Conservation (phyloP, 2,888 invertebrate species). For the Nomada lathburiana region DNA sequence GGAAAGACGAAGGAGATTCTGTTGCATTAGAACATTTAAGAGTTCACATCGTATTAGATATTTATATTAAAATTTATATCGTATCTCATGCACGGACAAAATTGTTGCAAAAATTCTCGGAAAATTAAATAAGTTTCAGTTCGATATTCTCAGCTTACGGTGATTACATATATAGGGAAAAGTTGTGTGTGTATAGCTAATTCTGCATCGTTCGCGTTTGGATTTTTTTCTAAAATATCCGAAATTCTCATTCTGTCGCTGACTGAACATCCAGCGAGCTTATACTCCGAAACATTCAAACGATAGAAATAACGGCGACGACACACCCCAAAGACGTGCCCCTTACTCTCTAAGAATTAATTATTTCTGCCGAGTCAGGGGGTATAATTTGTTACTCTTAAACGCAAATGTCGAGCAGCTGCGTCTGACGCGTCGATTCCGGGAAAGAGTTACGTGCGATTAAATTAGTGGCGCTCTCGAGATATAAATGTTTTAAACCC, state of each 20-base stretch:
- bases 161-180: too few relatives aligned
- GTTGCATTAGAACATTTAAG: too few relatives aligned
- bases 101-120: too few relatives aligned
- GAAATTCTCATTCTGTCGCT: not conserved
- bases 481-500: slow-evolving; percentile 20
- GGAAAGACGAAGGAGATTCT: too few relatives aligned
- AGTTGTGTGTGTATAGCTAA: too few relatives aligned
- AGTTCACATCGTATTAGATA: too few relatives aligned
- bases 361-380: slow-evolving; percentile 24
- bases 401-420: slow-evolving; percentile 42
- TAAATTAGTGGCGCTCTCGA: slow-evolving; percentile 33
- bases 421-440: slow-evolving; percentile 47
- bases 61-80: too few relatives aligned
- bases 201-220: too few relatives aligned
- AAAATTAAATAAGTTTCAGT: too few relatives aligned
- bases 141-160: too few relatives aligned
- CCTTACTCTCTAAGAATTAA: slow-evolving; percentile 24
- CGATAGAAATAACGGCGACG: not conserved
- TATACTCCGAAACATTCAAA: not conserved
- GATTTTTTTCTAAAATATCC: not conserved
- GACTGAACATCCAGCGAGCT: not conserved
- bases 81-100: too few relatives aligned
- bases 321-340: slow-evolving; percentile 4
- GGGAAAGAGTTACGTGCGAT: slow-evolving; percentile 27
- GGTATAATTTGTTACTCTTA: slow-evolving; percentile 47